Conservation (phyloP, 2,797 vertebrate genomes). For the Pseudochaenichthys georgianus region DNA sequence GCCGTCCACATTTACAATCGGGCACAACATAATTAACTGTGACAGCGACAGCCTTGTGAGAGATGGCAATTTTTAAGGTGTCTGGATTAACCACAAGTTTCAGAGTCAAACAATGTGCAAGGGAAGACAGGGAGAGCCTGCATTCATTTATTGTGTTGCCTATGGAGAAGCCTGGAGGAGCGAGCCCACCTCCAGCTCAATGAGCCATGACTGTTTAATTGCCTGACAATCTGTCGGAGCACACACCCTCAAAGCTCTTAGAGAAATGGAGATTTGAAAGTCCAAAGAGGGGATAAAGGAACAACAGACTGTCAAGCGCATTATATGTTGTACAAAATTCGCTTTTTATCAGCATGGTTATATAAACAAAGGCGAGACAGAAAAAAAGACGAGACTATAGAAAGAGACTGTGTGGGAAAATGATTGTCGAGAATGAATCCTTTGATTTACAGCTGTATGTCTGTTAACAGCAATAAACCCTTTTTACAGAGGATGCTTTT, state of each 20-base stretch:
- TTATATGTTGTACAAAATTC: slow-evolving; percentile 55
- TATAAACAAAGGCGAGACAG: slow-evolving; percentile 38
- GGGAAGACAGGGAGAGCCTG: slow-evolving; percentile 49
- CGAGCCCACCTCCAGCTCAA: slow-evolving; percentile 79
- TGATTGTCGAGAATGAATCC: slow-evolving; percentile 38
- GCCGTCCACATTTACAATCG: slow-evolving; percentile 63
- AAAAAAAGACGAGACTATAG: slow-evolving; percentile 32
- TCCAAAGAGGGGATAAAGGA: slow-evolving; percentile 80
- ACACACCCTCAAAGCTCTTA: slow-evolving; percentile 68
- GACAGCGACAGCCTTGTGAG: slow-evolving; percentile 69
- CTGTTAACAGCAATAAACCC: not conserved
- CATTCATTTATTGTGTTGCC: slow-evolving; percentile 66
- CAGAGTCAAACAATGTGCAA: slow-evolving; percentile 56
- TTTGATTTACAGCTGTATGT: slow-evolving; percentile 27
- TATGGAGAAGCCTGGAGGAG: slow-evolving; percentile 69
- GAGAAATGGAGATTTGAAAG: slow-evolving; percentile 80
- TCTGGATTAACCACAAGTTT: slow-evolving; percentile 61
- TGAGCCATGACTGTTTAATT: slow-evolving; percentile 85
- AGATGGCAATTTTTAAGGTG: slow-evolving; percentile 68
- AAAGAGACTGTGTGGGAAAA: slow-evolving; percentile 32
- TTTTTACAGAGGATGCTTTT: slow-evolving; percentile 8
- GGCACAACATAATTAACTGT: slow-evolving; percentile 69
- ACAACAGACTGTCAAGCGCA: slow-evolving; percentile 65
- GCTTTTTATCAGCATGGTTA: slow-evolving; percentile 37
- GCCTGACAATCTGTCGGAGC: slow-evolving; percentile 84